Percentiles rank a stretch among this genome's conserved stretches.
Evolutionary conservation across 2,888 invertebrate genomes (phyloP).

Genomic region (Geophilus truncorum): DNA sequence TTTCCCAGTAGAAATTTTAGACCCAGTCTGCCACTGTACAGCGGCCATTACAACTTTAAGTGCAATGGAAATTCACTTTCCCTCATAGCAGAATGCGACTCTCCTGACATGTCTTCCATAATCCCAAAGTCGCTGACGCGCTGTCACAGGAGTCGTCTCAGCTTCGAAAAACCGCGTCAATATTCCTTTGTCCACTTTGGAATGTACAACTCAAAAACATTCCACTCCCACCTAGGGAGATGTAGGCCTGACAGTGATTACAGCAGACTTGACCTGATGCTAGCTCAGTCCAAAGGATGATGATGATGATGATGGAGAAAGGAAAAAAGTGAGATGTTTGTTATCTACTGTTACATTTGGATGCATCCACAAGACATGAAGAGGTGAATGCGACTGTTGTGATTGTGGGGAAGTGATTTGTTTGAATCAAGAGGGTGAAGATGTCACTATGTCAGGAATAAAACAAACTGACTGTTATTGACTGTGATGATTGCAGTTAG

Average conservation of each 20-base stretch:
- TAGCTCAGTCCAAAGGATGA: neutral
- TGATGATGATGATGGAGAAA: neutral
- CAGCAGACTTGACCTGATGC: neutral
- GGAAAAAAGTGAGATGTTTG: neutral
- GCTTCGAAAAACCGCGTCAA: conserved; percentile 1
- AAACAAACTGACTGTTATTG: too few relatives aligned
- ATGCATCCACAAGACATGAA: neutral
- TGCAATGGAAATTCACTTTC: too few relatives aligned
- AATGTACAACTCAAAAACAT: conserved; percentile 24
- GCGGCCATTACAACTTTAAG: too few relatives aligned
- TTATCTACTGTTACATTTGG: neutral
- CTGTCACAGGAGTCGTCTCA: neutral
- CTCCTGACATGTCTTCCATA: neutral
- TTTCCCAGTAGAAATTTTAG: too few relatives aligned
- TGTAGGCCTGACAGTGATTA: neutral
- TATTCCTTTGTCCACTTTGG: conserved; percentile 22
- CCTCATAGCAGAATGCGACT: neutral
- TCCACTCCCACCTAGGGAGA: neutral
- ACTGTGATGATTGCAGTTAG: neutral
- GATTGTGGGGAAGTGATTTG: neutral
- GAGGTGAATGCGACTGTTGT: neutral
- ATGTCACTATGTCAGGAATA: too few relatives aligned
- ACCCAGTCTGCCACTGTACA: too few relatives aligned
- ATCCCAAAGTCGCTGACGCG: neutral
- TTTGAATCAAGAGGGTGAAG: neutral